phyloP scores from a whole-genome alignment of 2,113 vertebrate species.

The Sander vitreus region DNA sequence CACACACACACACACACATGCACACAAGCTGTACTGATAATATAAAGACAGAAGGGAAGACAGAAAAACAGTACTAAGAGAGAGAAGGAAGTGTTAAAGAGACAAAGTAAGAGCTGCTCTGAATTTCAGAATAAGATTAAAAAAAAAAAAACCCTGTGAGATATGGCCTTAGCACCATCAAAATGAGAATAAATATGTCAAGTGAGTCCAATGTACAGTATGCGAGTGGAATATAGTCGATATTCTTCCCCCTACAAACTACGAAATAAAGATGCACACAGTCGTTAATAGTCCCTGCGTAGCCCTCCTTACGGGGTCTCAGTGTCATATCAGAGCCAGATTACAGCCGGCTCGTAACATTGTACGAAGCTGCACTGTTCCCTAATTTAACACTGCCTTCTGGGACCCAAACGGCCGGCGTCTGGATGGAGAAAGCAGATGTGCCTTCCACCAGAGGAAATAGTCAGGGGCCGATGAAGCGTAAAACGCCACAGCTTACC shows the following conservation, averaged over 20 bases:
- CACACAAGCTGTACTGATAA: constrained; percentile 54
- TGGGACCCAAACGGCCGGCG: constrained; percentile 67
- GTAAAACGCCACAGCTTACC: constrained; percentile 61
- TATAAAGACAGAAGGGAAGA: constrained; percentile 34
- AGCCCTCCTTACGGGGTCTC: constrained; percentile 30
- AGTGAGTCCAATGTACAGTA: constrained; percentile 54
- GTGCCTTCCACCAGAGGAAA: constrained; percentile 74
- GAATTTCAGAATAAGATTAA: constrained; percentile 73
- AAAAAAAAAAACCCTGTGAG: constrained; percentile 70
- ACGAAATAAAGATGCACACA: constrained; percentile 32
- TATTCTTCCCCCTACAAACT: constrained; percentile 39
- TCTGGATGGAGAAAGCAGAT: constrained; percentile 81
- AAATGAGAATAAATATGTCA: constrained; percentile 70
- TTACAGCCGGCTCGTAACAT: constrained; percentile 63
- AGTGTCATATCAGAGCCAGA: constrained; percentile 69
- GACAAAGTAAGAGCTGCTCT: constrained; percentile 49
- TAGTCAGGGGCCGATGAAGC: constrained; percentile 58
- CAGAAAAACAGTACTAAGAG: constrained; percentile 24
- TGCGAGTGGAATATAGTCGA: constrained; percentile 48
- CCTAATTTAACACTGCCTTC: constrained; percentile 73
- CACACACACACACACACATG: background rate
- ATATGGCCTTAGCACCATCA: constrained; percentile 61
- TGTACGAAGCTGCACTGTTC: constrained; percentile 71
- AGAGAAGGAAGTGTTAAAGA: constrained; percentile 38
- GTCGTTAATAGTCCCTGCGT: constrained; percentile 17